Percentiles rank a stretch among this genome's conserved stretches.
These are phyloP conservation scores for Thamnophis sirtalis DNA, from an alignment of 2,113 vertebrate genomes.

Conservation along the genomic window DNA sequence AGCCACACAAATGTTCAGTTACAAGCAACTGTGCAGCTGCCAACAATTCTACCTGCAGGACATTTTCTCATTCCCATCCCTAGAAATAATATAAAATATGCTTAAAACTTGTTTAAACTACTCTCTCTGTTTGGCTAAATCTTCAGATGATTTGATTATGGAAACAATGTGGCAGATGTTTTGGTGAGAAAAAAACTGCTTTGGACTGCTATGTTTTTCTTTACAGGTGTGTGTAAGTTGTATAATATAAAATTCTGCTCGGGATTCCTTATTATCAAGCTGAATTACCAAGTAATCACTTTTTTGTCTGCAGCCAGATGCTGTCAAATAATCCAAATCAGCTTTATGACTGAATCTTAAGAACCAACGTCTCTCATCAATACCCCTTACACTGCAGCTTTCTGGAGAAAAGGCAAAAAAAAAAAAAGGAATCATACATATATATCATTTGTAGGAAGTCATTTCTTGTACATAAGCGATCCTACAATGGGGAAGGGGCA, in stretches of 20 bases:
- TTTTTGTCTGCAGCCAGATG: background rate
- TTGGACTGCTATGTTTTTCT: slow-evolving; percentile 27
- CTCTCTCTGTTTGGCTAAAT: slow-evolving; percentile 35
- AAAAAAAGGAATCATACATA: background rate
- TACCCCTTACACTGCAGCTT: background rate
- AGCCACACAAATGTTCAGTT: accelerated
- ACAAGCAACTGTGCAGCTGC: background rate
- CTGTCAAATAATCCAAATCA: background rate
- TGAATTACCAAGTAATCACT: background rate
- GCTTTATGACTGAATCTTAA: background rate
- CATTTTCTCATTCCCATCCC: background rate
- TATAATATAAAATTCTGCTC: background rate
- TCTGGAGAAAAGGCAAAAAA: background rate
- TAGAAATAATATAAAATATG: slow-evolving; percentile 17
- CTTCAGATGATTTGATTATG: slow-evolving; percentile 31
- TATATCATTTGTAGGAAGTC: background rate
- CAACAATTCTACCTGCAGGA: background rate
- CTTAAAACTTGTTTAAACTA: slow-evolving; percentile 26
- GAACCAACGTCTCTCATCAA: background rate
- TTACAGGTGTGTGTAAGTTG: background rate
- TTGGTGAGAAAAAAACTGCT: slow-evolving; percentile 31
- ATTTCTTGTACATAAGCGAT: background rate
- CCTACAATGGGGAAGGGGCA: background rate
- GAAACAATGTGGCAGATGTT: background rate
- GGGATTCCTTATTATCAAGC: background rate